These are phyloP conservation scores for Calephelis virginiensis DNA, from an alignment of 1,140 invertebrate genomes.

Conservation along the genomic window DNA sequence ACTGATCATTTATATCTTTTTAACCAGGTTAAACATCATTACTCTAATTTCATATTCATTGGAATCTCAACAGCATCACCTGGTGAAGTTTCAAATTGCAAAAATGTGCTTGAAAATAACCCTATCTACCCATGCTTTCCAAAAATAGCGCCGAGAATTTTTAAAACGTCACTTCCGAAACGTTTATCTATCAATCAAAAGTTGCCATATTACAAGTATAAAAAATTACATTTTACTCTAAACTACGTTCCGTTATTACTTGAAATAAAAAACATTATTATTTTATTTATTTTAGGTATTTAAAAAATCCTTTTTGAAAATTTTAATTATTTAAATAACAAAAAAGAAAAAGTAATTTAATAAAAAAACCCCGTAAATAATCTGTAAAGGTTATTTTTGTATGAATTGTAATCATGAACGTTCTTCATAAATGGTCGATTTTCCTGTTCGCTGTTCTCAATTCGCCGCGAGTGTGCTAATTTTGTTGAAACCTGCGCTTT, in stretches of 20 bases:
- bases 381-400: slow-evolving; percentile 32
- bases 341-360: slow-evolving; percentile 21
- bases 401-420: slow-evolving; percentile 58
- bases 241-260: slow-evolving; percentile 6
- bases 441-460: slow-evolving; percentile 77
- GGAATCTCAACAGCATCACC: slow-evolving; percentile 35
- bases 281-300: slow-evolving; percentile 11
- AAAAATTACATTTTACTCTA: neutral
- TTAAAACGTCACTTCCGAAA: slow-evolving; percentile 59
- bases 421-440: slow-evolving; percentile 75
- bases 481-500: slow-evolving; percentile 66
- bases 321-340: neutral
- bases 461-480: slow-evolving; percentile 72
- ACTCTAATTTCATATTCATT: neutral
- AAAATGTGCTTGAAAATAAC: slow-evolving; percentile 73
- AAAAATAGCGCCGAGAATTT: slow-evolving; percentile 72
- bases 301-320: slow-evolving; percentile 6
- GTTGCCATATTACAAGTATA: slow-evolving; percentile 43
- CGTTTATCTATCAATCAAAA: slow-evolving; percentile 25
- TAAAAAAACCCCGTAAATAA: slow-evolving; percentile 20
- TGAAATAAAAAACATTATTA: slow-evolving; percentile 5
- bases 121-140: slow-evolving; percentile 58
- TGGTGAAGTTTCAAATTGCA: slow-evolving; percentile 73
- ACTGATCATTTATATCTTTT: neutral
- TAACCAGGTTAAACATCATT: neutral